These are phyloP conservation scores for Catostomus latipinnis DNA, from an alignment of 2,797 vertebrate species.

Conservation along the genomic window DNA sequence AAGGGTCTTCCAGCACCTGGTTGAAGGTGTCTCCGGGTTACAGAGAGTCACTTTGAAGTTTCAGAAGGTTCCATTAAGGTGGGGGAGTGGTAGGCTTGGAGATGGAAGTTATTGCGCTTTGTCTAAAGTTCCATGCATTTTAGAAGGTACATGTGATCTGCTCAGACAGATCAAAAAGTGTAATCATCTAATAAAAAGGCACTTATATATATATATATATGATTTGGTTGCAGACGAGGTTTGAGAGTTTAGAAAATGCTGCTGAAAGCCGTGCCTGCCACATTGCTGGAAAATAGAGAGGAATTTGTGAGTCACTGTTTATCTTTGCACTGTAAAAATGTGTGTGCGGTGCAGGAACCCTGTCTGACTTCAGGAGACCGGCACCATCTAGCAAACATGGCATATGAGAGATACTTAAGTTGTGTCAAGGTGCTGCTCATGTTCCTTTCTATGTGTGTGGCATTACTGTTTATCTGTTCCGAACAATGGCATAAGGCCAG, in stretches of 20 bases:
- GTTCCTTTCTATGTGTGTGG: constrained; percentile 24
- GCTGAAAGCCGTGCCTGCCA: constrained; percentile 44
- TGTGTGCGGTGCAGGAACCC: constrained; percentile 74
- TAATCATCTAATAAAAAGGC: constrained; percentile 14
- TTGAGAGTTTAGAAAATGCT: constrained; percentile 35
- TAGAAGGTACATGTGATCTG: constrained; percentile 2
- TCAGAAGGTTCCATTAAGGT: constrained; percentile 60
- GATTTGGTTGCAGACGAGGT: constrained; percentile 7
- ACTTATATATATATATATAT: background rate
- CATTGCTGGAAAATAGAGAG: constrained; percentile 64
- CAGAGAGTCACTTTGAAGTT: constrained; percentile 77
- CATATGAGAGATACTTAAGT: constrained; percentile 37
- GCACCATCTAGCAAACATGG: constrained; percentile 48
- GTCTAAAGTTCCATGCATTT: constrained; percentile 33
- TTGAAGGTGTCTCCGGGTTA: constrained; percentile 74
- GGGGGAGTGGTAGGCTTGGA: constrained; percentile 37
- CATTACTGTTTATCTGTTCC: constrained; percentile 27
- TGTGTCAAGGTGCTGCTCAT: background rate
- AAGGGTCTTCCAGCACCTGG: constrained; percentile 67
- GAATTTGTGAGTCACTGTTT: constrained; percentile 86
- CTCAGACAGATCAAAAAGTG: constrained; percentile 9
- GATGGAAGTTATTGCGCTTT: constrained; percentile 36
- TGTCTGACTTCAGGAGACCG: constrained; percentile 59
- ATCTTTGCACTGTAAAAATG: constrained; percentile 77
- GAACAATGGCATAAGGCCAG: constrained; percentile 9